phyloP scores from a whole-genome alignment of 2,797 vertebrate genomes.

The Acanthiza pusilla region DNA sequence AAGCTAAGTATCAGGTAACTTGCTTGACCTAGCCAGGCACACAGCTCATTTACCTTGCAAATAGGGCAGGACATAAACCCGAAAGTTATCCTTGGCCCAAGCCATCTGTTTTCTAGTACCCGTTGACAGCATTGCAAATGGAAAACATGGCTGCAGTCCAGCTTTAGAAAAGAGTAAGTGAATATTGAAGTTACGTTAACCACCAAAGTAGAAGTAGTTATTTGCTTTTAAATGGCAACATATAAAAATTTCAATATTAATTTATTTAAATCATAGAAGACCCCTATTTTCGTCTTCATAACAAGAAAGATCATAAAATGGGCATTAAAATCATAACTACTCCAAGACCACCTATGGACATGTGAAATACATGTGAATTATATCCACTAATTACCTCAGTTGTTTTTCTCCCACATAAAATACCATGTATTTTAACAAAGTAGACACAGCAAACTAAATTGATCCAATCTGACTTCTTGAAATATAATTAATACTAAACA shows the following conservation, averaged over 20 bases:
- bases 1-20: neutral
- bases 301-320: neutral
- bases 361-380: neutral
- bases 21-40: neutral
- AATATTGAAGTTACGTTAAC: neutral
- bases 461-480: neutral
- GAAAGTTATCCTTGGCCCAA: constrained; percentile 97
- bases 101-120: constrained; percentile 97
- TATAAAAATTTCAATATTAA: neutral
- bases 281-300: neutral
- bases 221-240: neutral
- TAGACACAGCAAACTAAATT: neutral
- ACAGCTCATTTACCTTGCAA: constrained; percentile 85
- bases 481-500: neutral
- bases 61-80: constrained; percentile 99
- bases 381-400: neutral
- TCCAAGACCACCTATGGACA: neutral
- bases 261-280: neutral
- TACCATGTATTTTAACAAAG: neutral
- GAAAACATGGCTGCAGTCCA: constrained; percentile 99
- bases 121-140: constrained; percentile 96
- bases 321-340: neutral
- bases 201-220: neutral
- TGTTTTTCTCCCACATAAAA: neutral
- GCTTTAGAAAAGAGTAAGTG: constrained; percentile 69